phyloP scores from a whole-genome alignment of 1,140 invertebrate species.

The Diachasmimorpha longicaudata region DNA sequence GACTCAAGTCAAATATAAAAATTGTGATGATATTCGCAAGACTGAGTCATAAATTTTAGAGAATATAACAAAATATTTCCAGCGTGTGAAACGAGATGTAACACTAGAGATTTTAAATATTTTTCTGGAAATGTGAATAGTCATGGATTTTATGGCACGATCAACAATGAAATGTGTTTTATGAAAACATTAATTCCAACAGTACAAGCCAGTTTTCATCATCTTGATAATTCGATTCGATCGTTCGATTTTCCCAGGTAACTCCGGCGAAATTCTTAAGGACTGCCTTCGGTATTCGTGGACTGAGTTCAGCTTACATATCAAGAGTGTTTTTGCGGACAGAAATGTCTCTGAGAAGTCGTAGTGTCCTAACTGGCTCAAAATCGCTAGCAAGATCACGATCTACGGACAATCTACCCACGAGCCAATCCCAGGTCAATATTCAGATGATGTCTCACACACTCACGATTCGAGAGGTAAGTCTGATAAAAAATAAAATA shows the following conservation, averaged over 20 bases:
- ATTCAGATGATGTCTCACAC: constrained; percentile 94
- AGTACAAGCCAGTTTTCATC: neutral
- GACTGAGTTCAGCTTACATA: constrained; percentile 87
- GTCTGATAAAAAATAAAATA: constrained; percentile 18
- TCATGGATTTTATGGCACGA: too few species aligned
- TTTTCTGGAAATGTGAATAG: too few species aligned
- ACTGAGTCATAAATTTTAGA: too few species aligned
- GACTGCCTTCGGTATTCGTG: constrained; percentile 90
- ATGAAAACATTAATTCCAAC: too few species aligned
- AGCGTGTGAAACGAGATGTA: too few species aligned
- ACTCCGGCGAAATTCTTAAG: constrained; percentile 86
- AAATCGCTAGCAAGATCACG: constrained; percentile 76
- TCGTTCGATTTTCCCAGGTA: constrained; percentile 61
- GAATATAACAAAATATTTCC: too few species aligned
- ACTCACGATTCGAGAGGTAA: constrained; percentile 88
- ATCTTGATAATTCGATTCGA: too few species aligned
- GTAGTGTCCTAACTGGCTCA: constrained; percentile 73
- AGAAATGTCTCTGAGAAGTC: constrained; percentile 89
- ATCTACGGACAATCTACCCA: constrained; percentile 86
- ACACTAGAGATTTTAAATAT: too few species aligned
- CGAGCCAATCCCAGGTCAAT: constrained; percentile 89
- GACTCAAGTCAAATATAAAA: too few species aligned
- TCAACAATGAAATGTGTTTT: too few species aligned
- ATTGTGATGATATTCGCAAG: too few species aligned
- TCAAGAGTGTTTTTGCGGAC: constrained; percentile 88